Base-by-base conservation (phyloP, 2,888 invertebrate species). In the Troides helena region DNA sequence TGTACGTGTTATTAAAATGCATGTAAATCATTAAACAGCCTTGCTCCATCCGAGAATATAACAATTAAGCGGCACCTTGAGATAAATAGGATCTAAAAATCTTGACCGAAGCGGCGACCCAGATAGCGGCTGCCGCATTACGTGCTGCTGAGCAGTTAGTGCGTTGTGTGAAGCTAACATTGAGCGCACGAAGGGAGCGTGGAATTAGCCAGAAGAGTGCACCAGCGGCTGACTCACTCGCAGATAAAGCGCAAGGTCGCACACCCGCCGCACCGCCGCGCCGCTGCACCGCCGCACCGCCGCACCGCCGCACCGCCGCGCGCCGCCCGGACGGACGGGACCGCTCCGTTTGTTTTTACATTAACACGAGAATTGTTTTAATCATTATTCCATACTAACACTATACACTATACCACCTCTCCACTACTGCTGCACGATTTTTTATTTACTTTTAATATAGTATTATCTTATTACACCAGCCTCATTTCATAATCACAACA, bases 231-330 rank as follows among this genome's bases (percentile, higher is more conserved):
- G 88, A 88, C 82, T 88, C 88, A 88, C 79, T 79, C 87, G 82
- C 77, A 87, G 88, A 89, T 88, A 86, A 85, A 83, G 76, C 81
- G 82, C 88, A 88, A 88, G 88, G 89, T 76, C 80, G 65, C 21
- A 21, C 21, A 21, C 21, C 21, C 21, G 21, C 21, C 21, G 21
- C 21, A 21, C 21, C 21, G 21, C 21, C 21, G 21, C 21, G 1
- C 21, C 21, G 21, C 21, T 1, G 21, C 21, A 1, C 21, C 21
- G 21, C 21, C 1, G 21, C 21, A 21, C 21, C 21, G 21, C 21
- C 21, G 21, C 21, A 21, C 21, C 21, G 21, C 21, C 21, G 21
- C 21, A 1, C 21, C 21, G 8, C 56, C n/a, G 65, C 43, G 58
- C 59, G 68, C 53, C 50, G 67, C 17, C 57, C 60, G 50, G 21